These are phyloP conservation scores for Nephotettix cincticeps DNA, from an alignment of 1,140 invertebrate genomes.

Conservation along the genomic window DNA sequence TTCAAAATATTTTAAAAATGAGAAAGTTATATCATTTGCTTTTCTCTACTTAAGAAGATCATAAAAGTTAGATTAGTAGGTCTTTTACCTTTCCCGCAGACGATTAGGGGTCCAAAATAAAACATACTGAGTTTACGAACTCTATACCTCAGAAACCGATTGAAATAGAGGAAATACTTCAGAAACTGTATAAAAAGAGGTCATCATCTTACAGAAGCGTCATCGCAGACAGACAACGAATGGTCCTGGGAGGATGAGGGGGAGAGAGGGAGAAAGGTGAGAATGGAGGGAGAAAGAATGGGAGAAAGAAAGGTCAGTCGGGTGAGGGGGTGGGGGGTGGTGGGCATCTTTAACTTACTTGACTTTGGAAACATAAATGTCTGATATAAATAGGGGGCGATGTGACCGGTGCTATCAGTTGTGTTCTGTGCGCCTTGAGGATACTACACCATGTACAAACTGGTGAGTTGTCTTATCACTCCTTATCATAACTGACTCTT, in stretches of 20 bases:
- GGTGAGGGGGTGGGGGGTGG: background rate
- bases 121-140: no score
- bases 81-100: no score
- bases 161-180: no score
- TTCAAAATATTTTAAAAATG: no score
- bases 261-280: background rate
- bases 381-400: constrained; percentile 4
- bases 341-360: background rate
- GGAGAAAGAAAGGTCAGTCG: constrained; percentile 2
- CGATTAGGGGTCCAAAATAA: no score
- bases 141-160: no score
- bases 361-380: constrained; percentile 11
- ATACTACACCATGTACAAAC: no score
- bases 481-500: no score
- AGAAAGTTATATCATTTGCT: no score
- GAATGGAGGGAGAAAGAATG: background rate
- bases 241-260: background rate
- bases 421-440: background rate
- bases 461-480: no score
- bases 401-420: background rate
- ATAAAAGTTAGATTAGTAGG: no score
- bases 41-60: no score
- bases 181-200: background rate
- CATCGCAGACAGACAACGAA: background rate
- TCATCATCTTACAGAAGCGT: background rate